phyloP scores from a whole-genome alignment of 2,113 vertebrate genomes.

The Cryptotis parvus region DNA sequence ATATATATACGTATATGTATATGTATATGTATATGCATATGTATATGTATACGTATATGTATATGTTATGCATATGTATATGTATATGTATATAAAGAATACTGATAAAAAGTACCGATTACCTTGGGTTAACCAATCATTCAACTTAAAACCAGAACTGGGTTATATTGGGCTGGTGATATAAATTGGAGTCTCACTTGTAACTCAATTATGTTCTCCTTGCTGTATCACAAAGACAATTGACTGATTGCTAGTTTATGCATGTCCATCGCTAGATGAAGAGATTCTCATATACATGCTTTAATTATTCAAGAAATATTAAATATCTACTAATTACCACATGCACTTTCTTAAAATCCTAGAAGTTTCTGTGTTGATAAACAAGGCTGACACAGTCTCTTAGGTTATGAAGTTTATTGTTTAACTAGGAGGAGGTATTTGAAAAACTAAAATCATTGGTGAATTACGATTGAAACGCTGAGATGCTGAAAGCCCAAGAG shows the following conservation, averaged over 20 bases:
- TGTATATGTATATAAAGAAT: too few species aligned
- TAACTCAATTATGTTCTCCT: conserved; percentile 38
- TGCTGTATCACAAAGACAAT: conserved; percentile 33
- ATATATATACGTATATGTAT: too few species aligned
- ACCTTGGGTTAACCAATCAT: background rate
- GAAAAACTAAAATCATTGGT: background rate
- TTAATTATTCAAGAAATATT: conserved; percentile 38
- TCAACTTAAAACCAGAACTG: conserved; percentile 42
- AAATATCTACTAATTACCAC: background rate
- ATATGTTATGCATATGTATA: too few species aligned
- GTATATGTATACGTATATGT: too few species aligned
- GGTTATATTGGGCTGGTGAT: background rate
- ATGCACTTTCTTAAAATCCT: background rate
- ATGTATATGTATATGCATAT: too few species aligned
- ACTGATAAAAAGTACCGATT: background rate
- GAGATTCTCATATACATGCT: background rate
- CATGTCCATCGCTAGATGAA: background rate
- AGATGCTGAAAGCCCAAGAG: background rate
- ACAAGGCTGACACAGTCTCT: background rate
- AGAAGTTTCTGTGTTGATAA: background rate
- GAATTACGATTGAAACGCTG: background rate
- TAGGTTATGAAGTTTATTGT: background rate
- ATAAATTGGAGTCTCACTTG: conserved; percentile 40
- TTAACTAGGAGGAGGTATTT: background rate
- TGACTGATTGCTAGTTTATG: conserved; percentile 2